A percentile compares a stretch with the other conserved stretches of the same genome.
phyloP scores from a whole-genome alignment of 1,140 invertebrate species.

The Neodiprion fabricii region DNA sequence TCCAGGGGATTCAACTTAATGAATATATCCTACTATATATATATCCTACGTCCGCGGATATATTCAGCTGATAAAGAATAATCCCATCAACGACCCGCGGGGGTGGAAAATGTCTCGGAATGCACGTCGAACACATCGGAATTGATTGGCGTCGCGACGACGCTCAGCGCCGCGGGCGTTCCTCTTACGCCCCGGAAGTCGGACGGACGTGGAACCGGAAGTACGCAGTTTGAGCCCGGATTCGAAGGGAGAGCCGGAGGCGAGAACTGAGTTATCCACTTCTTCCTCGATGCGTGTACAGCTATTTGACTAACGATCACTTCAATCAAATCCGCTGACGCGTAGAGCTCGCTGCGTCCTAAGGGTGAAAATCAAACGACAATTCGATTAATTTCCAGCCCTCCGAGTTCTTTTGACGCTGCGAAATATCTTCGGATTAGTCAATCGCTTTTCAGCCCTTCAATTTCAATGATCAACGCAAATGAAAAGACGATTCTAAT shows the following conservation, averaged over 20 bases:
- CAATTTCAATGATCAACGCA: no score
- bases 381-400: background rate
- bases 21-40: no score
- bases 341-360: background rate
- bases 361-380: background rate
- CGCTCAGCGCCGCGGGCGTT: background rate
- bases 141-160: background rate
- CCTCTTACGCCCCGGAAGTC: slow-evolving; percentile 3
- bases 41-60: no score
- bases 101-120: no score
- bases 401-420: background rate
- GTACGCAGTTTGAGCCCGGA: background rate
- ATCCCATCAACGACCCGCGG: no score
- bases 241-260: background rate
- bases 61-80: no score
- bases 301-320: background rate
- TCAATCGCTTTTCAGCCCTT: no score
- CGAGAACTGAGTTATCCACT: background rate
- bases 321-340: background rate
- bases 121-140: background rate
- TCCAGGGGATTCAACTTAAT: no score
- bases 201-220: background rate
- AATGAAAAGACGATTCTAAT: no score
- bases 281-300: background rate
- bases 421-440: background rate